Conservation (phyloP, 2,797 vertebrate genomes). For the Dromococcyx pavoninus region DNA sequence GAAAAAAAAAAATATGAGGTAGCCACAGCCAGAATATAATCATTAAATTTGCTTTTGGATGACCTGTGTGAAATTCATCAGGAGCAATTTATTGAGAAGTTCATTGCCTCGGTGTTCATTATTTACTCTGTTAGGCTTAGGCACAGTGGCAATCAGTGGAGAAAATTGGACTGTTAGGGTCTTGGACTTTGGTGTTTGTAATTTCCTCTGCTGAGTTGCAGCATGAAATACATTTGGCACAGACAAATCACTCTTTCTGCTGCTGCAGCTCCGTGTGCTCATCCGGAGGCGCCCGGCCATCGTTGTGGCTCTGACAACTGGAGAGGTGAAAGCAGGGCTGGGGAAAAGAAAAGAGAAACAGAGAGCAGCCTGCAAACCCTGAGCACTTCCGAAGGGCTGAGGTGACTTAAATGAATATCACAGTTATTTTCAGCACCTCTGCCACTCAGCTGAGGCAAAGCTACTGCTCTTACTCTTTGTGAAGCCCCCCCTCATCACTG, state of each 20-base stretch:
- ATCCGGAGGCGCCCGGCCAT: background rate
- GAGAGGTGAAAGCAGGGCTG: background rate
- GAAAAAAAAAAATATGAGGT: background rate
- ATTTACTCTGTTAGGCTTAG: slow-evolving; percentile 38
- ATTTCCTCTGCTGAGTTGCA: background rate
- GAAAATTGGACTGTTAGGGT: slow-evolving; percentile 22
- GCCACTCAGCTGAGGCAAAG: background rate
- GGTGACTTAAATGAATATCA: background rate
- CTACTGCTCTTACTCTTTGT: background rate
- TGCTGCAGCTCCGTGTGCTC: background rate
- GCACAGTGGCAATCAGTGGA: slow-evolving; percentile 27
- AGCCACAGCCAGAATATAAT: background rate
- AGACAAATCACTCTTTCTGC: background rate
- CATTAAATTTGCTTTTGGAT: slow-evolving; percentile 44
- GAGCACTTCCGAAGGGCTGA: background rate
- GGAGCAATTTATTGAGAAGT: background rate
- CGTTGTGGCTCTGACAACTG: rapidly evolving
- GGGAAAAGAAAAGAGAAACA: background rate
- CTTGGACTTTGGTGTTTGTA: background rate
- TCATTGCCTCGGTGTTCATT: slow-evolving; percentile 7
- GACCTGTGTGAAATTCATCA: slow-evolving; percentile 22
- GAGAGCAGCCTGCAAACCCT: background rate
- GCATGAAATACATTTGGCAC: slow-evolving; percentile 21
- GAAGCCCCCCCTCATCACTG: rapidly evolving
- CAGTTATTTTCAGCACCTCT: background rate